These are phyloP conservation scores for Apodemia mormo DNA, from an alignment of 2,888 invertebrate genomes.

Conservation along the genomic window DNA sequence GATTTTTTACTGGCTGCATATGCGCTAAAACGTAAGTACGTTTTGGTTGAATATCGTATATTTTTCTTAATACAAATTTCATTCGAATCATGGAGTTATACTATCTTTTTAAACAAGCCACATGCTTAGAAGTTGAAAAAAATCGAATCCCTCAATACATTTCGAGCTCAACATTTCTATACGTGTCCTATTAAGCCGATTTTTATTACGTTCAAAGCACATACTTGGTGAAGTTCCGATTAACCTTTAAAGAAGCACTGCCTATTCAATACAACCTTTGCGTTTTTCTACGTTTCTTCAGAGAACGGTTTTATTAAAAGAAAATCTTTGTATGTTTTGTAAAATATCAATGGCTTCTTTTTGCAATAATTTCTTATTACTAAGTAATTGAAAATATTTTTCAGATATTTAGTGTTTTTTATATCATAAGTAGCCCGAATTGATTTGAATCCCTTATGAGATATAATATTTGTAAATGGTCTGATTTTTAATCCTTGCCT, in stretches of 20 bases:
- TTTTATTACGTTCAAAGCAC: constrained; percentile 74
- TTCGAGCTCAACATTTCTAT: constrained; percentile 51
- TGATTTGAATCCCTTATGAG: too few relatives aligned
- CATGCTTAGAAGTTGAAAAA: constrained; percentile 37
- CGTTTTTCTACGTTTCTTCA: constrained; percentile 26
- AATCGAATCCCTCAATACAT: constrained; percentile 47
- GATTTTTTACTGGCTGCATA: too few relatives aligned
- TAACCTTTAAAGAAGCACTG: constrained; percentile 55
- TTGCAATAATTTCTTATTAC: constrained; percentile 19
- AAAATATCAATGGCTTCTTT: constrained; percentile 30
- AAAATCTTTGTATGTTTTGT: constrained; percentile 22
- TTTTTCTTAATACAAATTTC: background rate
- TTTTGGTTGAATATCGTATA: too few relatives aligned
- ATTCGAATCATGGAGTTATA: constrained; percentile 35
- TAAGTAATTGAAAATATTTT: constrained; percentile 19
- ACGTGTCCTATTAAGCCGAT: constrained; percentile 68
- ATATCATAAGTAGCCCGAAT: too few relatives aligned
- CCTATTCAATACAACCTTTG: constrained; percentile 43
- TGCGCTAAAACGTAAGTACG: too few relatives aligned
- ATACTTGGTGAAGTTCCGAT: constrained; percentile 58
- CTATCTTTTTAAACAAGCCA: constrained; percentile 26
- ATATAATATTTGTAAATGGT: too few relatives aligned
- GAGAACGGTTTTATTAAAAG: constrained; percentile 35
- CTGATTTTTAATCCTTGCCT: too few relatives aligned
- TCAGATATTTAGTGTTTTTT: background rate